These are phyloP conservation scores for Unio pictorum DNA, from an alignment of 2,888 invertebrate genomes.

Conservation along the genomic window DNA sequence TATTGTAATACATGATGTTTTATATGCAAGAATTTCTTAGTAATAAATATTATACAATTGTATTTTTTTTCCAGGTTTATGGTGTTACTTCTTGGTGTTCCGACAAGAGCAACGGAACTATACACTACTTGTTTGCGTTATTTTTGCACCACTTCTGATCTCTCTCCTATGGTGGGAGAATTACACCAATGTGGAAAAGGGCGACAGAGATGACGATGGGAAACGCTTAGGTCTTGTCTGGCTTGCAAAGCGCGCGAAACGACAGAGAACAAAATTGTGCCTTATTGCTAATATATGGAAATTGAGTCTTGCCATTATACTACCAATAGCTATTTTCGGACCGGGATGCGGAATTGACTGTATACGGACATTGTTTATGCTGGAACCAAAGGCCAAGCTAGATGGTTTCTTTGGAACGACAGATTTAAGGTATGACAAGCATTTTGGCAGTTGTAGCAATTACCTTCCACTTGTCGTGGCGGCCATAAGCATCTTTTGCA, in stretches of 20 bases:
- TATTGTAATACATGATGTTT: too few species aligned
- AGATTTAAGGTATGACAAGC: conserved; percentile 9
- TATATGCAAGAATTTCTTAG: too few species aligned
- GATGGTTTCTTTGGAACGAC: conserved; percentile 26
- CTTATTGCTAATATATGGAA: conserved; percentile 43
- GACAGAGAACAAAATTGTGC: conserved; percentile 32
- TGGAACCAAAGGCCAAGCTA: conserved; percentile 5
- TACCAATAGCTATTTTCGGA: conserved; percentile 40
- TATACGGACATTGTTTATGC: conserved; percentile 33
- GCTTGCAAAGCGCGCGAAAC: conserved; percentile 28
- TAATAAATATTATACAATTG: too few species aligned
- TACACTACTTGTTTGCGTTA: conserved; percentile 80
- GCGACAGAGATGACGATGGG: conserved; percentile 6
- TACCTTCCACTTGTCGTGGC: conserved; percentile 48
- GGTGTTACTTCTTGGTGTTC: conserved; percentile 21
- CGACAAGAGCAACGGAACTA: conserved; percentile 6
- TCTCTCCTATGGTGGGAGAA: conserved; percentile 99
- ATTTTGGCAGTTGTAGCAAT: conserved; percentile 22
- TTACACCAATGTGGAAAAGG: conserved; percentile 77
- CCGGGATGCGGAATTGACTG: conserved; percentile 23
- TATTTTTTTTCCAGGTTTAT: conserved; percentile 11
- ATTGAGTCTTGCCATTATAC: conserved; percentile 37
- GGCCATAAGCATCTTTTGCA: conserved; percentile 37
- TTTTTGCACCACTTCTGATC: conserved; percentile 77
- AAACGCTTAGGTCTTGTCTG: conserved; percentile 16